Percentiles rank a stretch among this genome's conserved stretches.
Evolutionary conservation across 2,113 vertebrate species (phyloP).

Genomic region (Lota lota): DNA sequence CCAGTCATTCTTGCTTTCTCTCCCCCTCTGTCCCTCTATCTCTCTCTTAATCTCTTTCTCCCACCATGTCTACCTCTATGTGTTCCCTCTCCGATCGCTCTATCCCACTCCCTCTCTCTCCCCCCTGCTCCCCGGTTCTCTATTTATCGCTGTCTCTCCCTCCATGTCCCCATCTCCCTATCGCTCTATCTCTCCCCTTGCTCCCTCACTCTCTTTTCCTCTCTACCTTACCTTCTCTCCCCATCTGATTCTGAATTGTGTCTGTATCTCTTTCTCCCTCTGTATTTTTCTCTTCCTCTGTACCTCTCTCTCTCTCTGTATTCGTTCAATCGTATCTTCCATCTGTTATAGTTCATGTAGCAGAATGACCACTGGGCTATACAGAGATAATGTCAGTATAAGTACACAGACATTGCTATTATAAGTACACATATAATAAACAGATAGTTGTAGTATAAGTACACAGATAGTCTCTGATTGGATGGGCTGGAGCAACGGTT

Average conservation of each 20-base stretch:
- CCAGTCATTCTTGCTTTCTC: conserved; percentile 34
- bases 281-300: not conserved
- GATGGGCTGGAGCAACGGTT: too few species aligned
- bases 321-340: too few species aligned
- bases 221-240: not conserved
- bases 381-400: too few species aligned
- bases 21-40: conserved; percentile 15
- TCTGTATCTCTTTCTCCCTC: not conserved
- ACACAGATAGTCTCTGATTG: too few species aligned
- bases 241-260: too few species aligned
- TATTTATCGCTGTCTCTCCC: conserved; percentile 19
- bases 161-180: conserved; percentile 16
- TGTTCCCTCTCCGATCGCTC: not conserved
- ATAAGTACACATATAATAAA: too few species aligned
- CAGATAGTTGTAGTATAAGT: too few species aligned
- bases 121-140: conserved; percentile 8
- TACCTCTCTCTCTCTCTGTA: not conserved
- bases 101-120: conserved; percentile 18
- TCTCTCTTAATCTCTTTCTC: not conserved
- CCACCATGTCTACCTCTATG: too few species aligned
- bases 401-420: too few species aligned
- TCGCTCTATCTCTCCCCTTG: conserved; percentile 9
- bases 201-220: conserved; percentile 11
- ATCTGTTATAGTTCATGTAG: too few species aligned
- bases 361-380: too few species aligned